Percentiles rank a stretch among this genome's conserved stretches.
These are phyloP conservation scores for Adelges cooleyi DNA, from an alignment of 1,140 invertebrate species.

Conservation along the genomic window DNA sequence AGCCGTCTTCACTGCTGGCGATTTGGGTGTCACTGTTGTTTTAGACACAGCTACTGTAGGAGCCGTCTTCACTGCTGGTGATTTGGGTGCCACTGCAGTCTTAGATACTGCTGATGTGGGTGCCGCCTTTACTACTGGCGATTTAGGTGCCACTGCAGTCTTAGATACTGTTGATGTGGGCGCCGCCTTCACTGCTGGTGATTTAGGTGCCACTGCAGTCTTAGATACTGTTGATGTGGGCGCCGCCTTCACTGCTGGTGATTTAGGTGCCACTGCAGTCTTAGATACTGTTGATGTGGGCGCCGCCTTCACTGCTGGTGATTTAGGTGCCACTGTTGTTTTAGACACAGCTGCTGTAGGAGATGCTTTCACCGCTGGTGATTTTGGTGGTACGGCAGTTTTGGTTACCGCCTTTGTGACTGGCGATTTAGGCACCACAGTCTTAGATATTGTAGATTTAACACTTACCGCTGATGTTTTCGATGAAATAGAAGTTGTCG, in stretches of 20 bases:
- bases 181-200: not conserved
- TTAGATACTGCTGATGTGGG: not conserved
- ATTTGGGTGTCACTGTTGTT: not conserved
- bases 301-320: not conserved
- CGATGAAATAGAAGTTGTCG: not conserved
- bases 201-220: too few species aligned
- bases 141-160: too few species aligned
- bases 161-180: not conserved
- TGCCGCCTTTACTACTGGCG: not conserved
- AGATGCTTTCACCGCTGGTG: not conserved
- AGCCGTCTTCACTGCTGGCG: not conserved
- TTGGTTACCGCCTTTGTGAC: too few species aligned
- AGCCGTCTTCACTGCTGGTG: not conserved
- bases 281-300: not conserved
- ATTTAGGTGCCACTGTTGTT: not conserved
- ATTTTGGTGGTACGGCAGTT: not conserved
- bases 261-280: too few species aligned
- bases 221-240: not conserved
- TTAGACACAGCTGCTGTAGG: not conserved
- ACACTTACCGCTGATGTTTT: too few species aligned
- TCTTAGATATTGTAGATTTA: not conserved
- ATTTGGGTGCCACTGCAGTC: not conserved
- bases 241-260: not conserved
- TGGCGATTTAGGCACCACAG: too few species aligned
- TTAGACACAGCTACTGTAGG: not conserved